Evolutionary conservation across 2,113 vertebrate genomes (phyloP), one percentile per base, ranked within the genome.

Genomic region (Leuciscus idus): DNA sequence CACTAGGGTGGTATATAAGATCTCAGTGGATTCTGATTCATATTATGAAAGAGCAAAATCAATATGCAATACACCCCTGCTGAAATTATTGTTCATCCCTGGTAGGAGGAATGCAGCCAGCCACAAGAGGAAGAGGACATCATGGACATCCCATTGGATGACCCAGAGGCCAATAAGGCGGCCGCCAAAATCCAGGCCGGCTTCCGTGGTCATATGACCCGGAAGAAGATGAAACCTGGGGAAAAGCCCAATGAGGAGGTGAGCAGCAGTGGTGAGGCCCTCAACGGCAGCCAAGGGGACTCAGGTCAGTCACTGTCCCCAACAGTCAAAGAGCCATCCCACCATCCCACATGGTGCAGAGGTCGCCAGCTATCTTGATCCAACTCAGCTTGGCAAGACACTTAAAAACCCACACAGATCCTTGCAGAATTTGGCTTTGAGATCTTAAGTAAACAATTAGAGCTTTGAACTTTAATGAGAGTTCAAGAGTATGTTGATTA

Each of bases 121-220:
- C 94, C 94, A 74, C 97, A 95, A 87, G 94, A 97, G 83, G 97
- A 99, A 28, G 98, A 99, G 87, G 98, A 99, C 93, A 97, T 98
- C 91, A 94, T 99, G 95, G 98, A 99, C 94, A 99, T 99, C 92
- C 97, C 97, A 0, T 91, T 99, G 94, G 98, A 99, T 59, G 98
- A 99, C 82, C 98, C 98, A 0, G 97, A 97, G 59, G 98, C 98
- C 91, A 99, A 99, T 84, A 97, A 97, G 15, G 98, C 98, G 0
- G 98, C 98, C 0, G 97, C 98, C 93, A 99, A 99, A 93, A 99
- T 99, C 93, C 98, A 99, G 93, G 98, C 98, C 0, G 98, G 98
- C 89, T 99, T 99, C 93, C 97, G 98, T 15, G 98, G 98, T 88
- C 98, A 99, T 91, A 99, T 99, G 98, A 99, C 98, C 87, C 94